Base-by-base conservation (phyloP, 2,113 vertebrate genomes). In the Cacatua alba region DNA sequence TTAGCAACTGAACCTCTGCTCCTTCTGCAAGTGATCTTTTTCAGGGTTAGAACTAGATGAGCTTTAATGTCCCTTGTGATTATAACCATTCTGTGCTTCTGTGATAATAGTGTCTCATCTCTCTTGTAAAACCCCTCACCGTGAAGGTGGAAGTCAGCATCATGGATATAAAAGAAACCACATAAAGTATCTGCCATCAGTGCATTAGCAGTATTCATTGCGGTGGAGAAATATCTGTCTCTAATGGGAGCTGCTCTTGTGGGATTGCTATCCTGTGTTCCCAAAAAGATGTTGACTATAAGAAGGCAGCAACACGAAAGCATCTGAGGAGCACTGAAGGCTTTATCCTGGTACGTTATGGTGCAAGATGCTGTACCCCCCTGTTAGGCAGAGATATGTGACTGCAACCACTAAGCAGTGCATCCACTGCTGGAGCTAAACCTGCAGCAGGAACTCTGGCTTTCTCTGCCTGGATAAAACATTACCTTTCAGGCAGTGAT, bases 291-390 rank as follows among this genome's bases (percentile, higher is more conserved):
- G 23, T 24, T 49, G 25, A 23, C 49, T 62, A 41, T 19, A 39
- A 51, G 48, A 64, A 76, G 49, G 37, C 43, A 59, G 48, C 13
- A 44, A n/a, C 25, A 25, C 37, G 71, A 43, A 68, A 72, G 29
- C 39, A 64, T 18, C 19, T 39, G 43, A 13, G 24, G 17, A 35
- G 7, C 13, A 25, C n/a, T 41, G 75, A 65, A 59, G 26, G 46
- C 37, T 85, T 71, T 33, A 62, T 67, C 46, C 51, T 60, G 8
- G 26, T 39, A 35, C 2, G 1, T n/a, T 39, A 9, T 0, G 0
- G n/a, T 55, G 44, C 21, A n/a, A n/a, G 33, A 39, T 59, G 43
- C 39, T 2, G 1, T 10, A 37, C 0, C 3, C 10, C n/a, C 17
- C 48, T 64, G 44, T 70, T 62, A 39, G 5, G 2, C n/a, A 49